Percentiles rank a stretch among this genome's conserved stretches.
phyloP scores from a whole-genome alignment of 2,888 invertebrate genomes.

The Eugnorisma glareosa region DNA sequence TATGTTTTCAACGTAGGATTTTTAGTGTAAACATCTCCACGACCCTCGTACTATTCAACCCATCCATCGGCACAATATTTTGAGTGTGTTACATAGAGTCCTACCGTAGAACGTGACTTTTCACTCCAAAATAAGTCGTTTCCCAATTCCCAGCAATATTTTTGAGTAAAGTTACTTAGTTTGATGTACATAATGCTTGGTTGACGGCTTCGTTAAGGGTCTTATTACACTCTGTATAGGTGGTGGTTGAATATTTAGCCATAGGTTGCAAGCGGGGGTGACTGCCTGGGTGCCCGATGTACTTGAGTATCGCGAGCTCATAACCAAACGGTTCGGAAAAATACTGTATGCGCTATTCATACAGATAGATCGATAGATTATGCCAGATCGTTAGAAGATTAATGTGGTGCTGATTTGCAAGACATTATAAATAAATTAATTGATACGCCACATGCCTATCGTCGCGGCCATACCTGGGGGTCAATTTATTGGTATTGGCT shows the following conservation, averaged over 20 bases:
- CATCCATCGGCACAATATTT: too few species aligned
- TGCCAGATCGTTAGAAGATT: constrained; percentile 42
- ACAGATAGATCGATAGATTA: not conserved
- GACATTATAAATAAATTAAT: constrained; percentile 49
- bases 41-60: too few species aligned
- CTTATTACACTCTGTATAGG: too few species aligned
- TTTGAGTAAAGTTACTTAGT: too few species aligned
- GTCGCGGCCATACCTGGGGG: constrained; percentile 27
- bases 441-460: constrained; percentile 29
- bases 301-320: not conserved
- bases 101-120: too few species aligned
- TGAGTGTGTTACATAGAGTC: too few species aligned
- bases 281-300: not conserved
- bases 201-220: too few species aligned
- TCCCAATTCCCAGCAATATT: too few species aligned
- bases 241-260: not conserved
- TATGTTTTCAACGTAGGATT: too few species aligned
- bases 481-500: constrained; percentile 47
- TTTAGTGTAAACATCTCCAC: too few species aligned
- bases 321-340: constrained; percentile 14
- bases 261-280: not conserved
- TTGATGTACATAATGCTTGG: too few species aligned
- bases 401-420: constrained; percentile 40
- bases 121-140: too few species aligned
- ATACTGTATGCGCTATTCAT: not conserved